phyloP scores from a whole-genome alignment of 2,888 invertebrate species.

The Nemapogon koenigi region DNA sequence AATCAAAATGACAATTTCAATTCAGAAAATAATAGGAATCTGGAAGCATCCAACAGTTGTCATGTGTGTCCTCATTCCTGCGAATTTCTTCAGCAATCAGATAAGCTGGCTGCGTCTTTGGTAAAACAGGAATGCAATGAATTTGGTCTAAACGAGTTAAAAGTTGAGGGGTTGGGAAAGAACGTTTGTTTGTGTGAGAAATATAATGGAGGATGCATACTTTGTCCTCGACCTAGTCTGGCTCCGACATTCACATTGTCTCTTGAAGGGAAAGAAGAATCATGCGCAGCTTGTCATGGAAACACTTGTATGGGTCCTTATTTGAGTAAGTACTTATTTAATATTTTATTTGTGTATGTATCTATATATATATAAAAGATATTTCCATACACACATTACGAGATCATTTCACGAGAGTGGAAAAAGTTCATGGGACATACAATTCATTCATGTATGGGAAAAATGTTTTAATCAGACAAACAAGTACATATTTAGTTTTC shows the following conservation, averaged over 20 bases:
- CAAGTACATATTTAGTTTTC: too few relatives aligned
- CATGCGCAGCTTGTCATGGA: conserved; percentile 35
- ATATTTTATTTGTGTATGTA: too few relatives aligned
- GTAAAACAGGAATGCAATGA: conserved; percentile 35
- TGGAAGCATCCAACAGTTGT: conserved; percentile 26
- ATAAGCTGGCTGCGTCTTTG: conserved; percentile 34
- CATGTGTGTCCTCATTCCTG: conserved; percentile 39
- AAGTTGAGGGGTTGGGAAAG: conserved; percentile 39
- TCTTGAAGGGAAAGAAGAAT: conserved; percentile 30
- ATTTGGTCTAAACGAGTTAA: conserved; percentile 49
- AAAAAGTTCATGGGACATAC: too few relatives aligned
- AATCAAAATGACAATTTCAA: conserved; percentile 37
- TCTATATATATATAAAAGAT: too few relatives aligned
- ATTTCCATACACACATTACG: too few relatives aligned
- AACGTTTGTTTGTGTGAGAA: conserved; percentile 49
- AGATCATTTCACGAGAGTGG: too few relatives aligned
- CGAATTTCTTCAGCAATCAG: conserved; percentile 33
- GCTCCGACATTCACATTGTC: conserved; percentile 29
- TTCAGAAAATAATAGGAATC: conserved; percentile 34
- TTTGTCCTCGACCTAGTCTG: conserved; percentile 38
- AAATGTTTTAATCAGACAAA: too few relatives aligned
- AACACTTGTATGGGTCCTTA: conserved; percentile 31
- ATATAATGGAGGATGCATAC: conserved; percentile 53
- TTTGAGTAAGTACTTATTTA: conserved; percentile 32
- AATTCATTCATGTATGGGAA: too few relatives aligned